Evolutionary conservation across 2,797 vertebrate species (phyloP).

Genomic region (Thaleichthys pacificus): DNA sequence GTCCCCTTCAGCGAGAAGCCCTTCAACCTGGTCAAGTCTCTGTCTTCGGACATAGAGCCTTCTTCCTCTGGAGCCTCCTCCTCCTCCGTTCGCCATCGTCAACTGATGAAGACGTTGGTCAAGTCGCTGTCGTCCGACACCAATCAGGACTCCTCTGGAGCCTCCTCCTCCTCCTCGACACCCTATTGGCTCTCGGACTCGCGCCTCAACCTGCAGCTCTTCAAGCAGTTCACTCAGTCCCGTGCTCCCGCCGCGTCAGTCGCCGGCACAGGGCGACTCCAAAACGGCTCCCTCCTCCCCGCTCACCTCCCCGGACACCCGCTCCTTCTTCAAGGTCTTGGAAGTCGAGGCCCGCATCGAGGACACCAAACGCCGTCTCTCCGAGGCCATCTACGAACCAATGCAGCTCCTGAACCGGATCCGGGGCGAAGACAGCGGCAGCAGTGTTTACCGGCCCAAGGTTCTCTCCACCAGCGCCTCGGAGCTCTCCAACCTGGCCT

Average conservation of each 20-base stretch:
- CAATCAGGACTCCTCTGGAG: constrained; percentile 75
- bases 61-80: constrained; percentile 70
- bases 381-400: constrained; percentile 94
- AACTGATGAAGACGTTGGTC: constrained; percentile 92
- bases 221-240: constrained; percentile 95
- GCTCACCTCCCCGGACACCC: constrained; percentile 85
- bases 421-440: constrained; percentile 88
- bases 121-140: constrained; percentile 96
- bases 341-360: constrained; percentile 96
- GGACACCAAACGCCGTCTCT: constrained; percentile 94
- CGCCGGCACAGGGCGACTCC: constrained; percentile 75
- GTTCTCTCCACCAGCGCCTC: constrained; percentile 89
- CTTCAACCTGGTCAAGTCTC: constrained; percentile 86
- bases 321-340: constrained; percentile 96
- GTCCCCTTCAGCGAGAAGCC: constrained; percentile 84
- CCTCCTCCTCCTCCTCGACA: constrained; percentile 61
- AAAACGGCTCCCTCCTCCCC: constrained; percentile 95
- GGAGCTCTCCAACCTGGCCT: constrained; percentile 84
- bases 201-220: constrained; percentile 91
- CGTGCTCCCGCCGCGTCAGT: constrained; percentile 66
- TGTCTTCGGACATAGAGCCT: constrained; percentile 87
- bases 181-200: constrained; percentile 83
- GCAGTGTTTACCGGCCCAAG: constrained; percentile 82
- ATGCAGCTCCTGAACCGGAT: constrained; percentile 95
- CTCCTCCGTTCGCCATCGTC: constrained; percentile 79